phyloP scores from a whole-genome alignment of 2,113 vertebrate genomes.

The Megalops atlanticus region DNA sequence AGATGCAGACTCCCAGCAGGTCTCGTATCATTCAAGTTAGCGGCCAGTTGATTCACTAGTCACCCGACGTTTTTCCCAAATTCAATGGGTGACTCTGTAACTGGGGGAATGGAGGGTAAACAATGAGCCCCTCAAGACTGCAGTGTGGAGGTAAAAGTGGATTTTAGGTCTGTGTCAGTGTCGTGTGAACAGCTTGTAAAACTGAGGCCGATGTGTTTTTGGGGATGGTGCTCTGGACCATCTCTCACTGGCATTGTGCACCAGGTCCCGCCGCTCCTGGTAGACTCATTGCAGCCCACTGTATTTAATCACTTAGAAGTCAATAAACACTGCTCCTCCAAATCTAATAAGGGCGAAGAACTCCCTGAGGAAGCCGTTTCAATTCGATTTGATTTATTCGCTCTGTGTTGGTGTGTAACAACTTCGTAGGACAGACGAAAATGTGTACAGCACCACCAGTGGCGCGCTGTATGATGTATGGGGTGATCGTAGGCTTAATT shows the following conservation, averaged over 20 bases:
- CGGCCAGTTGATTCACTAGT: too few species aligned
- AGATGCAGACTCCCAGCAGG: too few species aligned
- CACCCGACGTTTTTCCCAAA: too few species aligned
- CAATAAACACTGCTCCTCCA: constrained; percentile 31
- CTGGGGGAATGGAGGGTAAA: too few species aligned
- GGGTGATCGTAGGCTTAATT: neutral
- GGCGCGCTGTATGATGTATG: too few species aligned
- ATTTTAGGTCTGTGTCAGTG: too few species aligned
- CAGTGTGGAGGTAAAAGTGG: too few species aligned
- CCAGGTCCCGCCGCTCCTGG: neutral
- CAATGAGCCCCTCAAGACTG: too few species aligned
- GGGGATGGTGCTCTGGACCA: too few species aligned
- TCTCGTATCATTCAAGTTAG: too few species aligned
- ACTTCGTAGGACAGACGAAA: neutral
- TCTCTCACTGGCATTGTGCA: neutral
- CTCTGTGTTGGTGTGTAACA: constrained; percentile 9
- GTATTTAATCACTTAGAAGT: constrained; percentile 29
- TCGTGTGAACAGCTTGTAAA: neutral
- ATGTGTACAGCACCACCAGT: neutral
- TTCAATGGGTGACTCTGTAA: too few species aligned
- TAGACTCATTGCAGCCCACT: constrained; percentile 14
- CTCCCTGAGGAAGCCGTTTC: constrained; percentile 24
- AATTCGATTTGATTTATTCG: constrained; percentile 26
- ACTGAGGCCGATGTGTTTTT: too few species aligned
- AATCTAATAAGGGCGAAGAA: constrained; percentile 27